Percentiles rank a stretch among this genome's conserved stretches.
These are phyloP conservation scores for Telenomus remus DNA, from an alignment of 1,140 invertebrate genomes.

Conservation along the genomic window DNA sequence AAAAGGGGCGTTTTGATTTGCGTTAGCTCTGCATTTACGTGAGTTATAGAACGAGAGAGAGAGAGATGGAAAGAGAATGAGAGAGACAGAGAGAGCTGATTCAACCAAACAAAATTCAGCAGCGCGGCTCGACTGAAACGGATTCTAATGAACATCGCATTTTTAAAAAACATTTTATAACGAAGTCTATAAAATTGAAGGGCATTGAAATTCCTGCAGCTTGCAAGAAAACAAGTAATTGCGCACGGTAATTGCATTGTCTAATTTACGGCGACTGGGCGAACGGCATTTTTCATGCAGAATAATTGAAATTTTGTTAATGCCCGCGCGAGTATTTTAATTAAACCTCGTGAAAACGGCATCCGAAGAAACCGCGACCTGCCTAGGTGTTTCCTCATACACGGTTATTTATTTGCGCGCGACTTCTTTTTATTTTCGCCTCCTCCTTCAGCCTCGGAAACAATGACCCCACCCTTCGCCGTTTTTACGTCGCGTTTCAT, in stretches of 20 bases:
- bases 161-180: slow-evolving; percentile 45
- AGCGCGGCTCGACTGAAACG: neutral
- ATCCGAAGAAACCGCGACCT: slow-evolving; percentile 18
- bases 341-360: slow-evolving; percentile 25
- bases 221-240: slow-evolving; percentile 53
- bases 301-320: slow-evolving; percentile 57
- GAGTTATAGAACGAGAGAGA: neutral
- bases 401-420: slow-evolving; percentile 36
- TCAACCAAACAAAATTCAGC: slow-evolving; percentile 19
- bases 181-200: slow-evolving; percentile 33
- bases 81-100: no score
- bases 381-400: slow-evolving; percentile 13
- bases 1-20: no score
- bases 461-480: neutral
- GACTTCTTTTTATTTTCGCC: slow-evolving; percentile 18
- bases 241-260: slow-evolving; percentile 53
- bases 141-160: slow-evolving; percentile 34
- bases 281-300: slow-evolving; percentile 47
- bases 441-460: neutral
- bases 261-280: slow-evolving; percentile 51
- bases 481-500: no score
- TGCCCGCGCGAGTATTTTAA: slow-evolving; percentile 53
- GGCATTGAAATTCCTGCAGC: slow-evolving; percentile 45
- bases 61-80: no score
- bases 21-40: no score